These are phyloP conservation scores for Eulemur albifrons DNA, from an alignment of 2,797 vertebrate species.

Conservation along the genomic window DNA sequence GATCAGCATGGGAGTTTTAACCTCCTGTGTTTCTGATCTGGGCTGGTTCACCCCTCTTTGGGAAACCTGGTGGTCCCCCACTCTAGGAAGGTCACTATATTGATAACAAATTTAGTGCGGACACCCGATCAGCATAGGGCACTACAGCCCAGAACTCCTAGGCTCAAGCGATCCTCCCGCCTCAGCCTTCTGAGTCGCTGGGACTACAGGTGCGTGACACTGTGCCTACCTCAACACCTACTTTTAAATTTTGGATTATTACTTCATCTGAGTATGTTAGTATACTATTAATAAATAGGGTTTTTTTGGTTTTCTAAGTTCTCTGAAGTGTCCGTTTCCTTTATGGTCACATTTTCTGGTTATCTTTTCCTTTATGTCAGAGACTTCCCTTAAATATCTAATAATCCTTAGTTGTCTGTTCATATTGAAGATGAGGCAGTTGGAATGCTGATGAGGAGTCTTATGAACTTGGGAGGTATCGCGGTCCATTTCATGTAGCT, in stretches of 20 bases:
- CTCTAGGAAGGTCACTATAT: neutral
- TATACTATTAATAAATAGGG: neutral
- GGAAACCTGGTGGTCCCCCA: neutral
- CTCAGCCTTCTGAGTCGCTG: neutral
- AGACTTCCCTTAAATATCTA: neutral
- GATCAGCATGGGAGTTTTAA: too few species aligned
- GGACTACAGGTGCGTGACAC: neutral
- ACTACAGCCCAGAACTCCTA: neutral
- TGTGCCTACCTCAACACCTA: neutral
- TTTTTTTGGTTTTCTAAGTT: neutral
- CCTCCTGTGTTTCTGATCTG: neutral
- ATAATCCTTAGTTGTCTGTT: neutral
- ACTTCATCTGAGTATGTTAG: neutral
- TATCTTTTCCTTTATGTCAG: neutral
- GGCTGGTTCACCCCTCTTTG: neutral
- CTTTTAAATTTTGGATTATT: neutral
- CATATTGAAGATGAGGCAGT: neutral
- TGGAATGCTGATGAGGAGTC: conserved; percentile 36
- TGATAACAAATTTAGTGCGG: neutral
- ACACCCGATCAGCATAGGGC: neutral
- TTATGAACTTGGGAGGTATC: neutral
- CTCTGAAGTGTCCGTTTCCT: neutral
- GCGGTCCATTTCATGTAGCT: neutral
- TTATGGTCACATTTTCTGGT: neutral
- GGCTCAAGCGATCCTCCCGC: too few species aligned